Evolutionary conservation across 53 echinoderm and acorn worm genomes (phyloP), one percentile per base, ranked within the genome.

Genomic region (Paracentrotus lividus): DNA sequence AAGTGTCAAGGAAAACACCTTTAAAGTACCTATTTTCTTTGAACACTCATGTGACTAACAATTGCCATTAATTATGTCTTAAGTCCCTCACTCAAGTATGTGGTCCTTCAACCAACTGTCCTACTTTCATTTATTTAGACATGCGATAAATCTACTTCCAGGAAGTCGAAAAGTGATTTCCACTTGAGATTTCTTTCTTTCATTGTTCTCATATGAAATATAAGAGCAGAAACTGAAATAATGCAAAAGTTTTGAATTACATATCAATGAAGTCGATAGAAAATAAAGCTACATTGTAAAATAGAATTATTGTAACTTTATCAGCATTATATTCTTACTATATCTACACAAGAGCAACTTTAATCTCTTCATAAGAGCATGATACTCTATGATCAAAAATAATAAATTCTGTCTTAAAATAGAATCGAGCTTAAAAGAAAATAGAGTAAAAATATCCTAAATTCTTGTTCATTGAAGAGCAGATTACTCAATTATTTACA

Each of bases 1-100:
- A 81, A 45, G 9, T 81, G 81, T 27, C 47, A 81, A 81, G 81
- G 23, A 76, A 76, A 81, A 81, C 33, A 81, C 26, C 45, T 81
- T n/a, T 12, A 47, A n/a, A n/a, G n/a, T 45, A 2, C 16, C 8
- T 24, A 64, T 64, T 64, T 31, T 27, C 49, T 0, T 81, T 9
- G 12, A n/a, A 26, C 40, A 21, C 16, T 5, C 15, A 81, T 23
- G 26, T 47, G 47, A 47, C 81, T 26, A 47, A 12, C 47, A 47
- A 49, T 47, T 0, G 27, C 47, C n/a, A 72, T 38, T 81, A 47
- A 81, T 47, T 7, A 2, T 3, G n/a, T n/a, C 42, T 81, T 81
- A 57, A 57, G 57, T 57, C 3, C 57, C 57, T 3, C 18, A 57
- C 21, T 12, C 3, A 57, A 57, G 57, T 57, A 57, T 57, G 57